Evolutionary conservation across 2,113 vertebrate species (phyloP).

Genomic region (Dasyurus viverrinus): DNA sequence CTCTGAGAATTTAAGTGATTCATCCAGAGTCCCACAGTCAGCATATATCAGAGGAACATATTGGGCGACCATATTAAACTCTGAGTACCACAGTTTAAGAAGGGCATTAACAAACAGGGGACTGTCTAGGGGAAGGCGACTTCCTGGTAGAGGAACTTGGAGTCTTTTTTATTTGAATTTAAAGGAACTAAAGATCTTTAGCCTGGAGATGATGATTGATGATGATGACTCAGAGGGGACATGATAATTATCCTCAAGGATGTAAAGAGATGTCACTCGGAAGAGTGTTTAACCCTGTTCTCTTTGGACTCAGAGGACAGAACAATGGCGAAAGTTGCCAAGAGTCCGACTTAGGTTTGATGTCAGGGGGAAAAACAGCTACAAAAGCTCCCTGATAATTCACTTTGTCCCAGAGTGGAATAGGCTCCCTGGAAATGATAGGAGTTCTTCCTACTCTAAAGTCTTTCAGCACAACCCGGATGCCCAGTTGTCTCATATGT

Average conservation of each 20-base stretch:
- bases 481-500: neutral
- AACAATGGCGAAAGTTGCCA: neutral
- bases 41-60: neutral
- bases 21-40: neutral
- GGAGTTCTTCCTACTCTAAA: neutral
- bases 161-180: neutral
- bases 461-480: neutral
- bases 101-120: neutral
- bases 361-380: neutral
- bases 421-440: neutral
- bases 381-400: neutral
- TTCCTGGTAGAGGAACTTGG: neutral
- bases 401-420: neutral
- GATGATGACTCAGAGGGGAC: neutral
- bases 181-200: neutral
- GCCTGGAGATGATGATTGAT: neutral
- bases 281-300: neutral
- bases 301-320: neutral
- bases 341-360: neutral
- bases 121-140: neutral
- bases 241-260: neutral
- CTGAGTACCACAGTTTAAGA: neutral
- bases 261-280: neutral
- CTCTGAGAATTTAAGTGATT: neutral
- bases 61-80: neutral